Conservation (phyloP, 2,113 vertebrate genomes). For the Neogale vison region DNA sequence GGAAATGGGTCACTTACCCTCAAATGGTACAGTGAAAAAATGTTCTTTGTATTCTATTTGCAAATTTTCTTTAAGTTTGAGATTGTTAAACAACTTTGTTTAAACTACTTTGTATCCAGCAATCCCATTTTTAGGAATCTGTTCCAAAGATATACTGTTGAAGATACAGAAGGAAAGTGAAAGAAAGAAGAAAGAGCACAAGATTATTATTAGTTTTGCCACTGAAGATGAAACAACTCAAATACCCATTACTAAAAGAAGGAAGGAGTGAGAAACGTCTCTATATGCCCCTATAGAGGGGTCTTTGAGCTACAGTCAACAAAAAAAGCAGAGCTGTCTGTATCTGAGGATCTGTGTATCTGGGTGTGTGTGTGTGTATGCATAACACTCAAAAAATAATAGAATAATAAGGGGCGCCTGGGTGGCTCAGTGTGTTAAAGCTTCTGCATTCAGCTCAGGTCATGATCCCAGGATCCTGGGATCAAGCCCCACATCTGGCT, state of each 20-base stretch:
- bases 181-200: neutral
- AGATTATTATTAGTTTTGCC: neutral
- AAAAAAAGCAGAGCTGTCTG: neutral
- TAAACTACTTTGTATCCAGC: neutral
- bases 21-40: neutral
- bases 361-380: neutral
- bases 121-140: slow-evolving; percentile 39
- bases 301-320: neutral
- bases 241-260: neutral
- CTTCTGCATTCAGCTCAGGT: too few relatives aligned
- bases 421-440: too few relatives aligned
- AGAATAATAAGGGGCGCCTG: neutral
- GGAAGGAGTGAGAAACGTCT: neutral
- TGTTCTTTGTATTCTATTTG: neutral
- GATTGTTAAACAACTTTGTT: neutral
- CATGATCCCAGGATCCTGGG: too few relatives aligned
- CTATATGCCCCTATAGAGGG: neutral
- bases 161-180: neutral
- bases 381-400: neutral
- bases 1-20: neutral
- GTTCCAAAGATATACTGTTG: slow-evolving; percentile 24
- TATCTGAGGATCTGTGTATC: neutral
- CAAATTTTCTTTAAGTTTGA: neutral
- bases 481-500: too few relatives aligned
- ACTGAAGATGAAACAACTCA: neutral